Evolutionary conservation across 2,888 invertebrate genomes (phyloP).

Genomic region (Pyralis farinalis): DNA sequence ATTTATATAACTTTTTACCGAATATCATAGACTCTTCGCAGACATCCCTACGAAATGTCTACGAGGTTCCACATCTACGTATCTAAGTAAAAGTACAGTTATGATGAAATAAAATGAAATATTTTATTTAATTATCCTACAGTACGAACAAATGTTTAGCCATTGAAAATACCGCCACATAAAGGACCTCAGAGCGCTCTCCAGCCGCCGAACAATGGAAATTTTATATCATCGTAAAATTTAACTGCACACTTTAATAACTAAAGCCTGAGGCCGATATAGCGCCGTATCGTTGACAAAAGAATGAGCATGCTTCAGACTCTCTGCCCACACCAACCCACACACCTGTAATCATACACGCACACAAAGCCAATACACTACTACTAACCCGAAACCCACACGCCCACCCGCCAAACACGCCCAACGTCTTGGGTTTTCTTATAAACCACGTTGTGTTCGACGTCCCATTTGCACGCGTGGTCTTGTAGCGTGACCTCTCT

Average conservation of each 20-base stretch:
- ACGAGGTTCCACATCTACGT: too few species aligned
- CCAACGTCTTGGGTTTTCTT: slow-evolving; percentile 81
- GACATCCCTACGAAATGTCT: not conserved
- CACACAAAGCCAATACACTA: slow-evolving; percentile 47
- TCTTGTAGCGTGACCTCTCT: slow-evolving; percentile 37
- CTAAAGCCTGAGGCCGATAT: slow-evolving; percentile 69
- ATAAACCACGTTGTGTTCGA: slow-evolving; percentile 78
- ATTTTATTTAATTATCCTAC: slow-evolving; percentile 1
- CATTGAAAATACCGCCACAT: slow-evolving; percentile 33
- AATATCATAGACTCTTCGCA: not conserved
- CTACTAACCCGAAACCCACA: slow-evolving; percentile 65
- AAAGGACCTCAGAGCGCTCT: slow-evolving; percentile 44
- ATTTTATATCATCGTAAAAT: slow-evolving; percentile 70
- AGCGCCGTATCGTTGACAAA: slow-evolving; percentile 76
- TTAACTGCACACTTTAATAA: slow-evolving; percentile 75
- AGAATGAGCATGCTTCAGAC: slow-evolving; percentile 57
- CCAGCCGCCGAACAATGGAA: slow-evolving; percentile 57
- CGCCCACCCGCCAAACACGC: slow-evolving; percentile 81
- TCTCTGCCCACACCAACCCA: slow-evolving; percentile 42
- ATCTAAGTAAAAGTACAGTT: not conserved
- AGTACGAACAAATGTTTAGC: slow-evolving; percentile 21
- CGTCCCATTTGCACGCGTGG: slow-evolving; percentile 50
- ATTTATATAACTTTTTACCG: too few species aligned
- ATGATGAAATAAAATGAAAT: too few species aligned
- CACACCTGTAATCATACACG: slow-evolving; percentile 48